Evolutionary conservation across 1,140 invertebrate species (phyloP), one percentile per base, ranked within the genome.

Genomic region (Drosophila nasuta): DNA sequence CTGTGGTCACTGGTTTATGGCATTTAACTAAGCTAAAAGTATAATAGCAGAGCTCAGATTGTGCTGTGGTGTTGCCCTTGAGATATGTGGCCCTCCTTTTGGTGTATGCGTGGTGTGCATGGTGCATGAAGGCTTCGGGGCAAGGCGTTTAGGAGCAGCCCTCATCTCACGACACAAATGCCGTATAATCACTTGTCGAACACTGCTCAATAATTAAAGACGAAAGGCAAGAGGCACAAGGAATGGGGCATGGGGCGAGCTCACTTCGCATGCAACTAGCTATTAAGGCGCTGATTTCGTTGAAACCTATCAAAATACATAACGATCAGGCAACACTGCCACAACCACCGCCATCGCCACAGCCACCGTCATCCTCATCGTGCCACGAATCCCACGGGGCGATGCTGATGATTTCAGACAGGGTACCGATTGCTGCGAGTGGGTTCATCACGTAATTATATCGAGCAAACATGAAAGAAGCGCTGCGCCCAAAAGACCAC

Each of bases 291-390:
- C 83, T 87, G 83, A 87, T 87, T 87, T 89, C 83, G 83, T 67
- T 89, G 83, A 87, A 87, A 87, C 85, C 83, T 89, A 87, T 87
- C 83, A 87, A 87, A 87, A 87, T 88, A 87, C 83, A 87, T 87
- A 86, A 82, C 79, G 82, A 86, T 87, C 83, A 58, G 79, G 58
- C 75, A 66, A 60, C 74, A 48, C 62, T n/a, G 69, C 41, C 73
- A 35, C 20, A 25, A 46, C n/a, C 57, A 33, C 13, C 30, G 33
- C 41, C 35, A 15, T 20, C 54, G 69, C 41, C 73, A 35, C 3
- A 17, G 43, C n/a, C 57, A 33, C 13, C 30, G 33, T 58, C 35
- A 15, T 20, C 54, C 13, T 11, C 38, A 41, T 41, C 38, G 3
- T 38, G 20, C 49, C 10, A 54, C 28, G 28, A 56, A 45, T 59